Conservation (phyloP, 2,888 invertebrate species). For the Vandiemenella viatica region DNA sequence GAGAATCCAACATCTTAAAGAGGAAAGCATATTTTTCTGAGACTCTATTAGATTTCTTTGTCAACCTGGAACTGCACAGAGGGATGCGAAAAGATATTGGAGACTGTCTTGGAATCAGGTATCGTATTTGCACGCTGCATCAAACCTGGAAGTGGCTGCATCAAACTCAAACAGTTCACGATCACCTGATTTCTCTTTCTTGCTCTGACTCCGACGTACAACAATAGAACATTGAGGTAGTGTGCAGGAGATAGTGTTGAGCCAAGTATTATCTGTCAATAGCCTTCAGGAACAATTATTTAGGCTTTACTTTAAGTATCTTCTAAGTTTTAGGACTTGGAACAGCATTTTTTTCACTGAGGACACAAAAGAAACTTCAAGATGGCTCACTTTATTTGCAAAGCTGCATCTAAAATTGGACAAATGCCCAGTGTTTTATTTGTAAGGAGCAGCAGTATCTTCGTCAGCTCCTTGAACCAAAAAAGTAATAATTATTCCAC, state of each 20-base stretch:
- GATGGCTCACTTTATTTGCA: constrained; percentile 6
- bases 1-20: too few relatives aligned
- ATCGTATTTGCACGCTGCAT: constrained; percentile 74
- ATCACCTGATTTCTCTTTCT: constrained; percentile 68
- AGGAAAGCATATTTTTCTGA: too few relatives aligned
- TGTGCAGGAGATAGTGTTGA: too few relatives aligned
- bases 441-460: background rate
- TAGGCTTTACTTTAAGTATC: too few relatives aligned
- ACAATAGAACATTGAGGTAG: background rate
- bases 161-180: constrained; percentile 76
- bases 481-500: background rate
- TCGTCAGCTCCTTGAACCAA: background rate
- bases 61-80: constrained; percentile 13
- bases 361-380: background rate
- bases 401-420: background rate
- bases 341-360: background rate
- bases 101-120: constrained; percentile 77
- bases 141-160: constrained; percentile 93
- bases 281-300: too few relatives aligned
- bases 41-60: background rate
- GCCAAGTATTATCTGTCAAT: too few relatives aligned
- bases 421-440: background rate
- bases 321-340: too few relatives aligned
- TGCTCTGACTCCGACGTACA: constrained; percentile 33
- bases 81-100: constrained; percentile 37